These are phyloP conservation scores for Disparrhopalites patrizii DNA, from an alignment of 2,888 invertebrate genomes.

Conservation along the genomic window DNA sequence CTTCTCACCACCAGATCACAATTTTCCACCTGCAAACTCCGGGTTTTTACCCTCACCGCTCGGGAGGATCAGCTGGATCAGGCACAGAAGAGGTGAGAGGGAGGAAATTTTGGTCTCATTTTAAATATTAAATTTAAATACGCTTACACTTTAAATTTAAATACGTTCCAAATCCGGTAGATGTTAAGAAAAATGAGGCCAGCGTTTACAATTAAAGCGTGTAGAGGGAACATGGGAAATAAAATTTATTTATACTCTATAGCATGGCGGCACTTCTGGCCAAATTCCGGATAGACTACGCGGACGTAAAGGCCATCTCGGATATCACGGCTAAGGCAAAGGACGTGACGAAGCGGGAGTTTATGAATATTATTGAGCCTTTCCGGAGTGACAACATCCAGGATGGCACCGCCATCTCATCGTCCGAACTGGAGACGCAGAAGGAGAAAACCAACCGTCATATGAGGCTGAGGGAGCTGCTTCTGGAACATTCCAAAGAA, in stretches of 20 bases:
- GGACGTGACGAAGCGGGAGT: conserved; percentile 60
- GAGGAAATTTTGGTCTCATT: no score
- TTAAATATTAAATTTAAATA: no score
- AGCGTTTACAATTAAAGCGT: no score
- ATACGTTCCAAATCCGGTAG: no score
- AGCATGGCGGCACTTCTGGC: conserved; percentile 89
- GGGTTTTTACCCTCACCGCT: conserved; percentile 63
- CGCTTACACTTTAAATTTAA: no score
- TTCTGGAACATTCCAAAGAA: conserved; percentile 72
- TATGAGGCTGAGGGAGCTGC: conserved; percentile 79
- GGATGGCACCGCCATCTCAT: conserved; percentile 84
- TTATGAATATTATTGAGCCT: background rate
- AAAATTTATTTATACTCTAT: conserved; percentile 29
- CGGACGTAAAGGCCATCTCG: conserved; percentile 84
- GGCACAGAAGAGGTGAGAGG: no score
- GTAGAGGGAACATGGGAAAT: background rate
- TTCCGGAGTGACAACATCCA: conserved; percentile 63
- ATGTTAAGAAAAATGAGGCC: no score
- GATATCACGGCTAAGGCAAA: conserved; percentile 76
- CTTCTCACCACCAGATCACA: conserved; percentile 73
- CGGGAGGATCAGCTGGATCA: background rate
- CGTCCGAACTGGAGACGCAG: conserved; percentile 76
- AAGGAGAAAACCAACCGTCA: conserved; percentile 86
- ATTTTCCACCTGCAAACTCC: conserved; percentile 72
- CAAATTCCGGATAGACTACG: conserved; percentile 92